A percentile compares a stretch with the other conserved stretches of the same genome.
Conservation (phyloP, 1,140 invertebrate genomes). For the Aporrectodea caliginosa region DNA sequence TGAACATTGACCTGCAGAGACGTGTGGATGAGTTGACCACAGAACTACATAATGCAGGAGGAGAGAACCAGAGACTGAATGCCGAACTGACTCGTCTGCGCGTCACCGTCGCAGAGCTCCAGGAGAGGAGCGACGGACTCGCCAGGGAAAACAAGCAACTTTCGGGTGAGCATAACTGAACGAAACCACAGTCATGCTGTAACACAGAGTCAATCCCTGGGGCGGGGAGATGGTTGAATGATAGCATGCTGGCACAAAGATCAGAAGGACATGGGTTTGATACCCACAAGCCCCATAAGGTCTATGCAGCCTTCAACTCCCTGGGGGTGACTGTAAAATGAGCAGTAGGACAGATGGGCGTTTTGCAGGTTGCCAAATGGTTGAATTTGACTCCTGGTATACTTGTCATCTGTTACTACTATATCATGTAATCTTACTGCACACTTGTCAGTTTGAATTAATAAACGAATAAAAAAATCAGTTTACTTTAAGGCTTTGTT, state of each 20-base stretch:
- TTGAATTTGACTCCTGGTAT: no score
- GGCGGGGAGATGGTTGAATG: no score
- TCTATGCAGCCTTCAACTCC: not conserved
- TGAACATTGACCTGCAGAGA: slow-evolving; percentile 46
- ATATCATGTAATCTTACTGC: no score
- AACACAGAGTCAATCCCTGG: no score
- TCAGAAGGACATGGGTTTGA: not conserved
- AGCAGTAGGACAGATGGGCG: no score
- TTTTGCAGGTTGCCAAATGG: no score
- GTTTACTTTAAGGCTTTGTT: no score
- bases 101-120: slow-evolving; percentile 47
- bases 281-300: not conserved
- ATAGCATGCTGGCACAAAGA: not conserved
- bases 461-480: no score
- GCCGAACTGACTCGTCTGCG: slow-evolving; percentile 48
- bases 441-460: no score
- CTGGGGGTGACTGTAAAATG: no score
- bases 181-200: not conserved
- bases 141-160: slow-evolving; percentile 53
- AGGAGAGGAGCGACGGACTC: slow-evolving; percentile 49
- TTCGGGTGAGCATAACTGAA: slow-evolving; percentile 39
- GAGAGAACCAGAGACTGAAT: slow-evolving; percentile 49
- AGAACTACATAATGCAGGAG: slow-evolving; percentile 43
- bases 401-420: no score
- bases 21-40: slow-evolving; percentile 47